A percentile compares a stretch with the other conserved stretches of the same genome.
Evolutionary conservation across 2,113 vertebrate species (phyloP).

Genomic region (Ceuthmochares aereus): DNA sequence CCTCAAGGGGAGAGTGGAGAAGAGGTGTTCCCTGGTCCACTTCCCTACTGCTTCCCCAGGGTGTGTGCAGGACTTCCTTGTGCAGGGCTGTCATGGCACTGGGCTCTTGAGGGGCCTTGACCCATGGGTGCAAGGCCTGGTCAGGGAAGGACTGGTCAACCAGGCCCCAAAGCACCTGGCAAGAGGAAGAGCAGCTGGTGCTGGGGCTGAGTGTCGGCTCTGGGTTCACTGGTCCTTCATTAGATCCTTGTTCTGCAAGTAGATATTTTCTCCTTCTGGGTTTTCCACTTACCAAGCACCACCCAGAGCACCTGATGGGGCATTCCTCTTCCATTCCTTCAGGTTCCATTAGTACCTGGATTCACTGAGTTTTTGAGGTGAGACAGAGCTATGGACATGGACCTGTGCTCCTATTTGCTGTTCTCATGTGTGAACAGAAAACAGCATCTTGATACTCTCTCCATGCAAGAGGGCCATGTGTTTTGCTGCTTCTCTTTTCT

Average conservation of each 20-base stretch:
- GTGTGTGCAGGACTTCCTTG: background rate
- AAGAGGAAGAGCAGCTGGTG: background rate
- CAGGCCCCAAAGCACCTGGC: background rate
- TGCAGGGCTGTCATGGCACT: background rate
- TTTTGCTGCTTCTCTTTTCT: background rate
- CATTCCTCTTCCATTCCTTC: background rate
- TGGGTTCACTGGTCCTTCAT: background rate
- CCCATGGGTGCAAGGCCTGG: background rate
- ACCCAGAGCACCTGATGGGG: rapidly evolving
- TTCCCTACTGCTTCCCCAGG: background rate
- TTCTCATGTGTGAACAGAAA: background rate
- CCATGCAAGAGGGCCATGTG: background rate
- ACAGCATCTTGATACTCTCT: background rate
- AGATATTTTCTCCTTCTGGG: background rate
- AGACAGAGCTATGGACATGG: rapidly evolving
- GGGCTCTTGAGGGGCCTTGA: background rate
- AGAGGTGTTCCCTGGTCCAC: rapidly evolving
- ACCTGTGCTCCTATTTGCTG: background rate
- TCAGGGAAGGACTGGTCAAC: background rate
- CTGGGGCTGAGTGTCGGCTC: background rate
- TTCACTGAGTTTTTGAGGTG: background rate
- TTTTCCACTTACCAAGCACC: background rate
- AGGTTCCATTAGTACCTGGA: background rate
- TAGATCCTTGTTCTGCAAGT: rapidly evolving
- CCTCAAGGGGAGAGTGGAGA: background rate